Percentiles rank a stretch among this genome's conserved stretches.
phyloP scores from a whole-genome alignment of 2,888 invertebrate species.

The Cosmia pyralina region DNA sequence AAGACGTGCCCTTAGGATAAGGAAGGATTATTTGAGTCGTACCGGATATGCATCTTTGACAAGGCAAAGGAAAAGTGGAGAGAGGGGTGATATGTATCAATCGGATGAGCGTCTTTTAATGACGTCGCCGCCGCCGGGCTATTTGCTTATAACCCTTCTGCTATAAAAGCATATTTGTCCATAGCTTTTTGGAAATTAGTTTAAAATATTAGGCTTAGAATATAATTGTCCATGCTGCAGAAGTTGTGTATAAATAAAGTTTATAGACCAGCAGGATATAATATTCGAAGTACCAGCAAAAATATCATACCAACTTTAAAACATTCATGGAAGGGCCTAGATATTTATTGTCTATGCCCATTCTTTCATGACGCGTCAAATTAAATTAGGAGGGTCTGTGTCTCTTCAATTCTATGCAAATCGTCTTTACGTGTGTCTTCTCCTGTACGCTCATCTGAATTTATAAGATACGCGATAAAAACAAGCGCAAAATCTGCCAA shows the following conservation, averaged over 20 bases:
- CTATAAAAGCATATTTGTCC: neutral
- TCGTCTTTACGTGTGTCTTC: neutral
- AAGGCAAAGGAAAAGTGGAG: no score
- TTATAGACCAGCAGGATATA: neutral
- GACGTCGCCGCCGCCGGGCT: no score
- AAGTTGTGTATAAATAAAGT: neutral
- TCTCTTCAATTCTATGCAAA: conserved; percentile 11
- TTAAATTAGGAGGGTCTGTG: conserved; percentile 8
- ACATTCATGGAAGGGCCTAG: conserved; percentile 24
- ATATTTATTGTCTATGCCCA: conserved; percentile 37
- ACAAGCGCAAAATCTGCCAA: neutral
- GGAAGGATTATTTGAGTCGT: no score
- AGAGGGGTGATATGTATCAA: no score
- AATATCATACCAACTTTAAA: conserved; percentile 12
- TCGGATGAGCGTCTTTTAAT: no score
- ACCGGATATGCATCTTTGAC: no score
- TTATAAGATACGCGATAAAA: neutral
- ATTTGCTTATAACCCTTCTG: neutral
- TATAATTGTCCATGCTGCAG: neutral
- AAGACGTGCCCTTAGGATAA: no score
- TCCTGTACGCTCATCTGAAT: conserved; percentile 4
- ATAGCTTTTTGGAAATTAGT: neutral
- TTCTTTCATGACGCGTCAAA: conserved; percentile 38
- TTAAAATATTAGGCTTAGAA: neutral
- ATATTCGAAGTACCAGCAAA: conserved; percentile 12